phyloP scores from a whole-genome alignment of 1,140 invertebrate species.

The Megalopta genalis region DNA sequence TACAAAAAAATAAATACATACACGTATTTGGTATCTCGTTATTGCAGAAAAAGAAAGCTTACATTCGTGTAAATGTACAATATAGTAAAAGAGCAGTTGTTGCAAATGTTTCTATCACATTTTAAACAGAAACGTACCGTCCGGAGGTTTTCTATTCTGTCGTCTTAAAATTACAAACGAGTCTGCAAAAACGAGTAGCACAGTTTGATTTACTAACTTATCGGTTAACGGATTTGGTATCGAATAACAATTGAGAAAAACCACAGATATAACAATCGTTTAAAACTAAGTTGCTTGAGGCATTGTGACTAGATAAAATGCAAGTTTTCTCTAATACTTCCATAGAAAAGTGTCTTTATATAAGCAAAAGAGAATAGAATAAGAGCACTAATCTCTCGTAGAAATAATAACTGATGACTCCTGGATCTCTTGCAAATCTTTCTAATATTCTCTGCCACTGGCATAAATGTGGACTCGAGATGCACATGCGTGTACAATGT shows the following conservation, averaged over 20 bases:
- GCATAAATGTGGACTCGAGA: not conserved
- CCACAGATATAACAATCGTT: not conserved
- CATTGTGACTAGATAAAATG: slow-evolving; percentile 44
- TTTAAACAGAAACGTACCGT: not conserved
- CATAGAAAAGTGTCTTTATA: not conserved
- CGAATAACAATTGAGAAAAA: not conserved
- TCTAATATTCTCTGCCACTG: not conserved
- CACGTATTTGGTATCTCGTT: not conserved
- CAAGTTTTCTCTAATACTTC: slow-evolving; percentile 33
- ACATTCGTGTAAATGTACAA: not conserved
- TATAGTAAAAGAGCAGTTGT: slow-evolving; percentile 13
- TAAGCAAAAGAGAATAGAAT: not conserved
- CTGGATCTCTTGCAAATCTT: not conserved
- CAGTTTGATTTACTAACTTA: not conserved
- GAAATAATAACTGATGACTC: not conserved
- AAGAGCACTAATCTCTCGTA: not conserved
- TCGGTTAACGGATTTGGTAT: not conserved
- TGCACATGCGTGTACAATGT: not conserved
- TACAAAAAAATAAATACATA: slow-evolving; percentile 39
- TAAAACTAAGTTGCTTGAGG: slow-evolving; percentile 29
- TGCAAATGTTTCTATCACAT: slow-evolving; percentile 8
- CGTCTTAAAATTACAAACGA: not conserved
- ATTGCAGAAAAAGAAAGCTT: not conserved
- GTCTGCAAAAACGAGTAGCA: not conserved
- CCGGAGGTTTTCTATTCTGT: slow-evolving; percentile 4